Conservation (phyloP, 2,797 vertebrate genomes). For the Limosa lapponica region DNA sequence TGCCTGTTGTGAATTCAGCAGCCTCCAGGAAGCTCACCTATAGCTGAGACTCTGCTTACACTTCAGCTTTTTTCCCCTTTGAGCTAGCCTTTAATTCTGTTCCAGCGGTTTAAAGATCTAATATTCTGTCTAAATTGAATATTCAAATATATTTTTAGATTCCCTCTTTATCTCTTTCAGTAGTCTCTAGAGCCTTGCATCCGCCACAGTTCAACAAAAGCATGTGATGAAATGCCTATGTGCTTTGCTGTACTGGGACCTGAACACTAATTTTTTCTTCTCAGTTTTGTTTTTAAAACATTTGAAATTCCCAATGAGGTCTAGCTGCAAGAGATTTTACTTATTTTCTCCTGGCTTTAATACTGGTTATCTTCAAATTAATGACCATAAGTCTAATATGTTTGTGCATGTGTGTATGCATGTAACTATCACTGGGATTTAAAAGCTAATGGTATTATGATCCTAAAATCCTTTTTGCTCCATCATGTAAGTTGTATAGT, state of each 20-base stretch:
- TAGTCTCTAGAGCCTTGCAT: neutral
- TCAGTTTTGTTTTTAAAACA: conserved; percentile 17
- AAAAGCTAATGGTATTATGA: neutral
- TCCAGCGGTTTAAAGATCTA: conserved; percentile 29
- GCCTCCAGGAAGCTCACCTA: neutral
- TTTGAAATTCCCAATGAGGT: neutral
- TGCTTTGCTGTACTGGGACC: neutral
- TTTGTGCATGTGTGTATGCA: neutral
- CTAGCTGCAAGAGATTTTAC: neutral
- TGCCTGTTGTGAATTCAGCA: neutral
- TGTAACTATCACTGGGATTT: neutral
- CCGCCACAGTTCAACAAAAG: neutral
- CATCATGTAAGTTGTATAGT: neutral
- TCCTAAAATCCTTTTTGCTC: neutral
- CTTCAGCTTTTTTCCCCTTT: neutral
- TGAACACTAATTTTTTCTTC: neutral
- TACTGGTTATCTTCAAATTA: neutral
- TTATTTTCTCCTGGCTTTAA: neutral
- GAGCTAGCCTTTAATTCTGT: conserved; percentile 35
- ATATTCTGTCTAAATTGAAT: conserved; percentile 7
- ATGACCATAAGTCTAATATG: neutral
- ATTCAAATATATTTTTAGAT: conserved; percentile 13
- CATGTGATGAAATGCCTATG: neutral
- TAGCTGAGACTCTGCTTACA: neutral
- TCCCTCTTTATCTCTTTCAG: neutral